Evolutionary conservation across 2,113 vertebrate species (phyloP), one percentile per base, ranked within the genome.

Genomic region (Syngnathus typhle): DNA sequence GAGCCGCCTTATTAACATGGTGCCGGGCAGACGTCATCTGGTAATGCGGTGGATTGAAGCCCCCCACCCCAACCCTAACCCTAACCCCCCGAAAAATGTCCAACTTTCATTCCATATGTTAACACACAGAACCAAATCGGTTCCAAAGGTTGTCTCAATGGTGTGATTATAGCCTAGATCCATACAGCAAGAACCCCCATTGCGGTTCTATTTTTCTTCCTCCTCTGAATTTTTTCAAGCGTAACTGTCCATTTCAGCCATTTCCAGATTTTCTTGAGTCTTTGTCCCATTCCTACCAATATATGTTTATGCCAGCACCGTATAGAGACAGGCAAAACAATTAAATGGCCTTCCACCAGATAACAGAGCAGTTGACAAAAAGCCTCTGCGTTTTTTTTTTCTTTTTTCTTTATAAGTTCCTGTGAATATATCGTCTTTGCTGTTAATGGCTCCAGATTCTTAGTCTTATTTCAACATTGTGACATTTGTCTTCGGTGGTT

Each of bases 61-160:
- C 27, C 27, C 27, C 27, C 27, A n/a, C n/a, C n/a, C n/a, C n/a
- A n/a, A n/a, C n/a, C n/a, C n/a, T n/a, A n/a, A n/a, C n/a, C n/a
- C n/a, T n/a, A n/a, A n/a, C 27, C 21, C 70, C 67, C 52, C 7
- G 68, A 67, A 80, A 70, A 43, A 13, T 61, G 27, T 1, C 13
- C 4, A 51, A 23, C 6, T 16, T 36, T 56, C 13, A 23, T 71
- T 60, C 69, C 5, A 36, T 8, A 15, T 32, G 23, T 56, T 5
- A 36, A 56, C 13, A 2, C 55, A 16, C 13, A 15, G 12, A 32
- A 13, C 27, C 13, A 5, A 56, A 56, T 16, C 36, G 27, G 12
- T 56, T 56, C 12, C 27, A 12, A 27, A 12, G 21, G 15, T 27
- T 11, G 10, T 55, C 27, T 32, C 27, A 32, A 32, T 3, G 27